Evolutionary conservation across 2,888 invertebrate species (phyloP), one percentile per base, ranked within the genome.

Genomic region (Parochlus steinenii): DNA sequence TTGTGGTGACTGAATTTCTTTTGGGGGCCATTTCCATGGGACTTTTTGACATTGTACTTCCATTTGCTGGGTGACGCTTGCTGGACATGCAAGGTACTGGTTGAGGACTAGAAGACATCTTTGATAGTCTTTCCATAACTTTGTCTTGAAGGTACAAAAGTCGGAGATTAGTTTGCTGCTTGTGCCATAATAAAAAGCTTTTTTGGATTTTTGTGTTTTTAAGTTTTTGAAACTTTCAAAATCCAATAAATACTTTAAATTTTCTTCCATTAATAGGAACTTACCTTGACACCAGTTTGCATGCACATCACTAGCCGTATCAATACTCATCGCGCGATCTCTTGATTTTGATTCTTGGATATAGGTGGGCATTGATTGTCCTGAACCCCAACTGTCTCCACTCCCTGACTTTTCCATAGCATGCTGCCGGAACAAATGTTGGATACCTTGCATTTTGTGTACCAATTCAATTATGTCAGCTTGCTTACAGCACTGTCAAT

Each of bases 341-440:
- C 25, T 30, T 10, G 18, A 25, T 8, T 26, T 17, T 6, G 20
- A n/a, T n/a, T n/a, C n/a, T n/a, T n/a, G n/a, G n/a, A n/a, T n/a
- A 6, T 8, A 18, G 10, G 11, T 12, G 12, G n/a, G 6, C 20
- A n/a, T n/a, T n/a, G n/a, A n/a, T 27, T 40, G 37, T 5, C 57
- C 48, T 4, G 63, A 61, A 40, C 58, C 57, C 62, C 65, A 64
- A 47, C 62, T 62, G 10, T 66, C 63, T 2, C 57, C 43, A 40
- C 63, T 64, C 14, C 63, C 53, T 37, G 65, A 63, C 42, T 57
- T 57, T 39, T 58, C 58, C 33, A 58, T 47, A 41, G 58, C 58
- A 43, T 58, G 58, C 43, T 58, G 58, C 31, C 58, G 54, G 47
- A 56, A 58, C 29, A 58, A 52, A 48, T 58, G 58, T 14, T 56